A percentile compares a stretch with the other conserved stretches of the same genome.
Evolutionary conservation across 2,113 vertebrate species (phyloP).

Genomic region (Talpa occidentalis): DNA sequence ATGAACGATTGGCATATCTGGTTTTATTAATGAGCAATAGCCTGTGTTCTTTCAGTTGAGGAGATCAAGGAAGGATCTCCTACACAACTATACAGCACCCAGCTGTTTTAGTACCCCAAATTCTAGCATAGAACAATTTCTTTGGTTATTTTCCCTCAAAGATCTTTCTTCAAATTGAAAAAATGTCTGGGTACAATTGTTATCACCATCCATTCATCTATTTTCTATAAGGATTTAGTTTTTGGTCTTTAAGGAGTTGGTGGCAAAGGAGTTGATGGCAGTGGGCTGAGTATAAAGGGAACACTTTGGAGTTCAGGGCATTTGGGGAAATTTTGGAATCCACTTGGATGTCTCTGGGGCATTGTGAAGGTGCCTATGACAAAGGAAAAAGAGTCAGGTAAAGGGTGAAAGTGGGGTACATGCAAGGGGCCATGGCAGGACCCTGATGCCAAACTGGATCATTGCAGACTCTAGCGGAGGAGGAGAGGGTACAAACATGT

Average conservation of each 20-base stretch:
- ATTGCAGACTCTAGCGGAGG: background rate
- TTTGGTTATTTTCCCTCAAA: background rate
- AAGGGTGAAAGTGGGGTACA: background rate
- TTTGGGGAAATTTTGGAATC: background rate
- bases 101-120: background rate
- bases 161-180: background rate
- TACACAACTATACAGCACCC: background rate
- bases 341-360: background rate
- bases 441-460: background rate
- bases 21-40: background rate
- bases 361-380: background rate
- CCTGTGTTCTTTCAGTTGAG: background rate
- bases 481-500: accelerated
- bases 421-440: background rate
- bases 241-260: slow-evolving; percentile 6
- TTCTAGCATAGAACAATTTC: background rate
- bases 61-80: background rate
- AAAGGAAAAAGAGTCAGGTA: background rate
- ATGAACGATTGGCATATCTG: background rate
- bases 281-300: background rate
- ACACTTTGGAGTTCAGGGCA: background rate
- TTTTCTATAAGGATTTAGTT: slow-evolving; percentile 36
- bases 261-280: background rate
- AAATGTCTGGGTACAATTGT: background rate
- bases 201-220: slow-evolving; percentile 11